These are phyloP conservation scores for Spea hammondii DNA, from an alignment of 2,797 vertebrate species.

Conservation along the genomic window DNA sequence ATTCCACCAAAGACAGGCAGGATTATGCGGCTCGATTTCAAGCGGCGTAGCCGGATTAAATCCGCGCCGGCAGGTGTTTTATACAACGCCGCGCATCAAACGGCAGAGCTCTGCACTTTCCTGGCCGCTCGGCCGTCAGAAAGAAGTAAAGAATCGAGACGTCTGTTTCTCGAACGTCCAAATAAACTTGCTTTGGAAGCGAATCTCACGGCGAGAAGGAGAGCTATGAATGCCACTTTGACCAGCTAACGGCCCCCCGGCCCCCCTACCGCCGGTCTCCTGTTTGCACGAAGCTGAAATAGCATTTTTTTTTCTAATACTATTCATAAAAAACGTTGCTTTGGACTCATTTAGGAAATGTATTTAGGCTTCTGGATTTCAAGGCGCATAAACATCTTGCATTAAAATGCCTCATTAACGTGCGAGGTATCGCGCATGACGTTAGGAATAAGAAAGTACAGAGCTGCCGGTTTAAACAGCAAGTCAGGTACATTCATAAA, in stretches of 20 bases:
- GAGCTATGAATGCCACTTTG: slow-evolving; percentile 27
- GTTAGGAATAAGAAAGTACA: slow-evolving; percentile 59
- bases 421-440: slow-evolving; percentile 43
- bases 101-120: not conserved
- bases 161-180: slow-evolving; percentile 16
- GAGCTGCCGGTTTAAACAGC: slow-evolving; percentile 55
- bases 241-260: slow-evolving; percentile 15
- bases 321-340: slow-evolving; percentile 59
- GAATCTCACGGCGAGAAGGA: slow-evolving; percentile 14
- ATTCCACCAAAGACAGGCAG: slow-evolving; percentile 18
- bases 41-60: slow-evolving; percentile 27
- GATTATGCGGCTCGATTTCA: slow-evolving; percentile 6
- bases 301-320: slow-evolving; percentile 53
- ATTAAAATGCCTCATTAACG: slow-evolving; percentile 64
- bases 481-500: slow-evolving; percentile 68
- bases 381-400: slow-evolving; percentile 63
- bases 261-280: slow-evolving; percentile 5
- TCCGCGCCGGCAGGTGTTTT: slow-evolving; percentile 38
- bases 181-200: slow-evolving; percentile 25
- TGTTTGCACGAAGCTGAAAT: slow-evolving; percentile 45
- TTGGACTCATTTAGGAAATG: slow-evolving; percentile 63
- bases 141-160: slow-evolving; percentile 28
- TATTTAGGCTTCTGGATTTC: slow-evolving; percentile 60
- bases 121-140: not conserved
- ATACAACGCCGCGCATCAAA: not conserved